Conservation (phyloP, 1,140 invertebrate species). For the Tetragnatha versicolor region DNA sequence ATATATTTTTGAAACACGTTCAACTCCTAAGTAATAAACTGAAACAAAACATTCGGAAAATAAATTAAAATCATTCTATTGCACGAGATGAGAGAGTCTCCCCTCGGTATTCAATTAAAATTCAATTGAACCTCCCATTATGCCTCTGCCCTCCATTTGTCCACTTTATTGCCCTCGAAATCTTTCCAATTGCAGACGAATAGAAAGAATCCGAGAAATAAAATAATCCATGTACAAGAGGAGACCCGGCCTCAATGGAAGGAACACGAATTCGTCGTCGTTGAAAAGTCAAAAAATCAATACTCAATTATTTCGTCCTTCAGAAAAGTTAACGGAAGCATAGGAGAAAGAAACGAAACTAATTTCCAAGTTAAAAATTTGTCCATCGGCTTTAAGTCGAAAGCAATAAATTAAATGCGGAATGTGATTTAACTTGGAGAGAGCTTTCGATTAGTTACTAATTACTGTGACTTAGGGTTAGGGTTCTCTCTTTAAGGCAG, state of each 20-base stretch:
- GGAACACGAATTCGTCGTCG: slow-evolving; percentile 12
- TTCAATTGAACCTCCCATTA: slow-evolving; percentile 1
- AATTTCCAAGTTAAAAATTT: slow-evolving; percentile 49
- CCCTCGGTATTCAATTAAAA: slow-evolving; percentile 6
- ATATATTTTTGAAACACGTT: no score
- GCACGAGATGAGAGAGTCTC: neutral
- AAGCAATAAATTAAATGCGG: slow-evolving; percentile 48
- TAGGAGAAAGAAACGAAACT: slow-evolving; percentile 25
- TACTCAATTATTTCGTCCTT: slow-evolving; percentile 40
- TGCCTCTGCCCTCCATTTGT: neutral
- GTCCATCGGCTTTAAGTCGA: slow-evolving; percentile 17
- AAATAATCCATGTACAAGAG: slow-evolving; percentile 6
- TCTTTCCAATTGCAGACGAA: slow-evolving; percentile 4
- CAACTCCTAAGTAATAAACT: no score
- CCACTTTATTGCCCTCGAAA: slow-evolving; percentile 15
- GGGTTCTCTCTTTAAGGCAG: no score
- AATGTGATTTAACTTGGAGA: slow-evolving; percentile 38
- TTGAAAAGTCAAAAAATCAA: slow-evolving; percentile 35
- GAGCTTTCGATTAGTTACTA: slow-evolving; percentile 42
- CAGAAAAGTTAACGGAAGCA: neutral
- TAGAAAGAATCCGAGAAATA: neutral
- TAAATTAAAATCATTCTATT: no score
- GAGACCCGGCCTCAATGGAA: neutral
- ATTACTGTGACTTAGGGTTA: slow-evolving; percentile 14
- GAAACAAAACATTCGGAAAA: no score